phyloP scores from a whole-genome alignment of 2,113 vertebrate species.

The Edolisoma coerulescens region DNA sequence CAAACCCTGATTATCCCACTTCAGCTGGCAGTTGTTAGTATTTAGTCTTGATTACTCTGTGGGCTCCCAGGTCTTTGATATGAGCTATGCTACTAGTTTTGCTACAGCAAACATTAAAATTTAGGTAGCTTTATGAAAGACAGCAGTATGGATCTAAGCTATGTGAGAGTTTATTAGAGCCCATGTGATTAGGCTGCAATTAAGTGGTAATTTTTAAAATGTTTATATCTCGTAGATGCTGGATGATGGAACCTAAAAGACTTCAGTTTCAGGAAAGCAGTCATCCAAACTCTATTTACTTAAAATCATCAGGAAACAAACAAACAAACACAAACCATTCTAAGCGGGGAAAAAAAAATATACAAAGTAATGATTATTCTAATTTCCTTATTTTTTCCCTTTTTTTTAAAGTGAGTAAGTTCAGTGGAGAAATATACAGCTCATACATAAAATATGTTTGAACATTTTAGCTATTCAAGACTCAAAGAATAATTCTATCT shows the following conservation, averaged over 20 bases:
- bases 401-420: not conserved
- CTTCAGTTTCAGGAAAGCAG: not conserved
- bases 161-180: not conserved
- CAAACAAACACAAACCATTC: not conserved
- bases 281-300: not conserved
- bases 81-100: not conserved
- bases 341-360: not conserved
- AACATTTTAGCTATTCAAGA: not conserved
- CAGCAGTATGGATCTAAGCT: not conserved
- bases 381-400: fast-evolving
- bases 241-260: not conserved
- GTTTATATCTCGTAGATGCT: not conserved
- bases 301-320: not conserved
- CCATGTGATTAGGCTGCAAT: not conserved
- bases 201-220: not conserved
- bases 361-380: not conserved
- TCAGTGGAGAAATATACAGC: not conserved
- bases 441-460: not conserved
- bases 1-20: not conserved
- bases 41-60: not conserved
- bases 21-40: not conserved
- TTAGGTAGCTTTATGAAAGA: not conserved
- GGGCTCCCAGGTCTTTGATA: not conserved
- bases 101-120: not conserved
- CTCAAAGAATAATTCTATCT: not conserved